Evolutionary conservation across 2,797 vertebrate species (phyloP).

Genomic region (Macropodus opercularis): DNA sequence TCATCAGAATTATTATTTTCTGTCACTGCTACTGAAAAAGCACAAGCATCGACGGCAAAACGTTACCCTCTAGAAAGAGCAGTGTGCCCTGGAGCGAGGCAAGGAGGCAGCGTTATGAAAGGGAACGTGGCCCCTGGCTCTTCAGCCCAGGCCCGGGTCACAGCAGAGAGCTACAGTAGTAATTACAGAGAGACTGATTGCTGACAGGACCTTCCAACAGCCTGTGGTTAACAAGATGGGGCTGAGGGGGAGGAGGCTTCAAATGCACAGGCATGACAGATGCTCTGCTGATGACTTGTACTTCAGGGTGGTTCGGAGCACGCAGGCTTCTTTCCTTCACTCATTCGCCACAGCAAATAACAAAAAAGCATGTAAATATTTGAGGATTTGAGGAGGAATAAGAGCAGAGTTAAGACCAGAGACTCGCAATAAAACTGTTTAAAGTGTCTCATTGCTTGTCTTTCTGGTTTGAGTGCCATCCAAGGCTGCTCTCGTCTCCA

Average conservation of each 20-base stretch:
- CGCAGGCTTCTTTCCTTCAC: constrained; percentile 38
- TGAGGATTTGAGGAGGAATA: constrained; percentile 5
- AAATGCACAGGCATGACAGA: constrained; percentile 63
- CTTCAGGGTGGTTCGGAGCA: constrained; percentile 60
- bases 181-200: constrained; percentile 74
- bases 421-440: too few species aligned
- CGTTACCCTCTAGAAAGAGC: constrained; percentile 29
- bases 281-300: constrained; percentile 63
- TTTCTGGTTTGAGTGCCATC: constrained; percentile 1
- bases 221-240: constrained; percentile 71
- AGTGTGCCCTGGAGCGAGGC: constrained; percentile 20
- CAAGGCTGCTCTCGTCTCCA: constrained; percentile 1
- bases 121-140: constrained; percentile 67
- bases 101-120: constrained; percentile 55
- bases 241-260: constrained; percentile 66
- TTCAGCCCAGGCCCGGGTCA: constrained; percentile 53
- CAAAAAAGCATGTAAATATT: constrained; percentile 28
- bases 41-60: constrained; percentile 19
- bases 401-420: not conserved
- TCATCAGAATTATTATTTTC: constrained; percentile 26
- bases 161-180: constrained; percentile 66
- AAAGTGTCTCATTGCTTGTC: constrained; percentile 10
- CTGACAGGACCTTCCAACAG: constrained; percentile 76
- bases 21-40: constrained; percentile 10
- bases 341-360: constrained; percentile 22